A percentile compares a stretch with the other conserved stretches of the same genome.
These are phyloP conservation scores for Orthosia gothica DNA, from an alignment of 2,888 invertebrate species.

Conservation along the genomic window DNA sequence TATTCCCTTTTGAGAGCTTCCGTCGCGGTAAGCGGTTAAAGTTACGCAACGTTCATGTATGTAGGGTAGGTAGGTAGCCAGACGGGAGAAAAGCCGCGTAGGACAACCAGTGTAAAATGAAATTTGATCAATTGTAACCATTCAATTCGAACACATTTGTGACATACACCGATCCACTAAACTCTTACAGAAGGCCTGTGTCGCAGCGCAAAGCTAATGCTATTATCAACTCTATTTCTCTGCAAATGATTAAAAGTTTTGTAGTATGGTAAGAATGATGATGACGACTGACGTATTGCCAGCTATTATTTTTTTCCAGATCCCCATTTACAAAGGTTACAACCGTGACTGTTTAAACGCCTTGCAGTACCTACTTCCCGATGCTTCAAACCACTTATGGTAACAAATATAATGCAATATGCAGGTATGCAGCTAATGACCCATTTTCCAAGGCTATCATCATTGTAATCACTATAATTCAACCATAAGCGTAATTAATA, in stretches of 20 bases:
- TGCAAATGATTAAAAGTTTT: background rate
- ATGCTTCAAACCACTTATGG: conserved; percentile 24
- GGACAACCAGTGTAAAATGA: too few species aligned
- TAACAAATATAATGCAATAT: conserved; percentile 32
- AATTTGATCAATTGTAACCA: too few species aligned
- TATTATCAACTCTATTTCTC: too few species aligned
- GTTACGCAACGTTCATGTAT: too few species aligned
- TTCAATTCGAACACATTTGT: too few species aligned
- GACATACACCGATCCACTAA: too few species aligned
- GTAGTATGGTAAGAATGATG: background rate
- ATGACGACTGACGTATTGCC: background rate
- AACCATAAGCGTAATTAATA: conserved; percentile 60
- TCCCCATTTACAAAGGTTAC: background rate
- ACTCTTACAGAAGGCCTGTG: too few species aligned
- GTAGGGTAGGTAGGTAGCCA: too few species aligned
- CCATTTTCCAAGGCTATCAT: conserved; percentile 54
- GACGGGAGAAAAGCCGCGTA: too few species aligned
- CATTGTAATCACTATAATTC: conserved; percentile 56
- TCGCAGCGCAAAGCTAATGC: too few species aligned
- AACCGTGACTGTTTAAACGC: conserved; percentile 24
- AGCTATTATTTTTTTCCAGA: background rate
- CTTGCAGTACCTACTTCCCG: background rate
- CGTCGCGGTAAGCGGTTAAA: too few species aligned
- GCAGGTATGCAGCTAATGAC: conserved; percentile 51
- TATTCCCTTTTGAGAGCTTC: too few species aligned